phyloP scores from a whole-genome alignment of 2,888 invertebrate genomes.

The Chymomyza fuscimana region DNA sequence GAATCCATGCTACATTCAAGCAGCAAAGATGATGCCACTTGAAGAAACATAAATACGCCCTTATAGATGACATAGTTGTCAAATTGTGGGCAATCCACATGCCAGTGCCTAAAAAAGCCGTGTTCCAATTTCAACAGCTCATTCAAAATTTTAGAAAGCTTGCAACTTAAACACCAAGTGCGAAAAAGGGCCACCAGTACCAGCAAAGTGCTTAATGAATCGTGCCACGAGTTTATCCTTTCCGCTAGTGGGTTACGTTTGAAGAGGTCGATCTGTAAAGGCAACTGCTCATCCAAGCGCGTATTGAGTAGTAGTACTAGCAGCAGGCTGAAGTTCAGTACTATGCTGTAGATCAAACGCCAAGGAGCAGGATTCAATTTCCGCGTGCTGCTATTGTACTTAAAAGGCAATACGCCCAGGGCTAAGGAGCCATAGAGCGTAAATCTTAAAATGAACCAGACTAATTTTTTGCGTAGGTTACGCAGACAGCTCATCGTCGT shows the following conservation, averaged over 20 bases:
- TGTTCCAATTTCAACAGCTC: too few relatives aligned
- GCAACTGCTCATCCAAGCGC: not conserved
- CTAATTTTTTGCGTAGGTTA: slow-evolving; percentile 26
- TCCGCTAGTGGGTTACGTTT: not conserved
- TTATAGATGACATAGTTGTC: slow-evolving; percentile 34
- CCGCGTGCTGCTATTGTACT: slow-evolving; percentile 1
- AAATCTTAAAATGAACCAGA: slow-evolving; percentile 22
- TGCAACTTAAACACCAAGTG: not conserved
- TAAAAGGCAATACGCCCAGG: slow-evolving; percentile 54
- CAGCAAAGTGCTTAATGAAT: not conserved
- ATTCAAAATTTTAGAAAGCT: too few relatives aligned
- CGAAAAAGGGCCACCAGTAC: not conserved
- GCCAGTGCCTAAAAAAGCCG: too few relatives aligned
- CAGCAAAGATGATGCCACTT: slow-evolving; percentile 25
- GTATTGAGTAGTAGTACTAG: not conserved
- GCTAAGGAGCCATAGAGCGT: slow-evolving; percentile 44
- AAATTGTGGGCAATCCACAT: not conserved
- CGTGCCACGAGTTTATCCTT: not conserved
- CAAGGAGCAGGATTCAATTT: slow-evolving; percentile 29
- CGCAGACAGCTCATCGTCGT: not conserved
- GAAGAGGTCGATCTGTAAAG: not conserved
- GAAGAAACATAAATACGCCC: not conserved
- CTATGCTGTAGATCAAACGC: slow-evolving; percentile 34
- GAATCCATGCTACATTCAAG: too few relatives aligned
- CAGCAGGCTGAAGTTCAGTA: slow-evolving; percentile 3